phyloP scores from a whole-genome alignment of 2,113 vertebrate genomes.

The Coptodon bakossiorum region DNA sequence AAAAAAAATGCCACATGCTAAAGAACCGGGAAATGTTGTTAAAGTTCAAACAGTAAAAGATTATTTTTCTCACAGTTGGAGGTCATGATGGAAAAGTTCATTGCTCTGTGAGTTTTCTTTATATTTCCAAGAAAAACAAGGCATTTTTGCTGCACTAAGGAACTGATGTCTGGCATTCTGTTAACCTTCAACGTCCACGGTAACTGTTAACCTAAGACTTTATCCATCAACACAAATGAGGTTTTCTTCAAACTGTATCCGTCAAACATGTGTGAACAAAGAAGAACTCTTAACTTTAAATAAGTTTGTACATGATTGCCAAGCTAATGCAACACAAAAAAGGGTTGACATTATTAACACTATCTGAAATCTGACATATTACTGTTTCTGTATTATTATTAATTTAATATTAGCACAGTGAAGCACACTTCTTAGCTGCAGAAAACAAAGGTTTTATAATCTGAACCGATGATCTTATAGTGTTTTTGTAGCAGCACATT shows the following conservation, averaged over 20 bases:
- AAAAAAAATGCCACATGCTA: background rate
- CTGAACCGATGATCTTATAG: background rate
- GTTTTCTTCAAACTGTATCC: background rate
- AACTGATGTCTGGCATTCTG: background rate
- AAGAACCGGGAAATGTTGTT: background rate
- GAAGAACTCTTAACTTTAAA: background rate
- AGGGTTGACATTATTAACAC: background rate
- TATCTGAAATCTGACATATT: background rate
- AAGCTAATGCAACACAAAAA: background rate
- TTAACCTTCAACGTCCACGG: background rate
- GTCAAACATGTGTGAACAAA: background rate
- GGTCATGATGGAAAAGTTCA: constrained; percentile 1
- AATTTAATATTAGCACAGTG: background rate
- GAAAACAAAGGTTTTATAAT: background rate
- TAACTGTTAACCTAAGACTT: background rate
- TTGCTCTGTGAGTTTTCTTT: background rate
- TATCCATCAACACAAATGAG: background rate
- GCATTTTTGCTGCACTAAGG: constrained; percentile 28
- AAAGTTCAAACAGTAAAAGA: background rate
- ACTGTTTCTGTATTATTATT: background rate
- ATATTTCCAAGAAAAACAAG: constrained; percentile 35
- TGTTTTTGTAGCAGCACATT: background rate
- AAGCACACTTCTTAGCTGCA: background rate
- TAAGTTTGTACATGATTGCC: background rate
- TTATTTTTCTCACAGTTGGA: constrained; percentile 7